Evolutionary conservation across 2,888 invertebrate species (phyloP).

Genomic region (Deilephila porcellus): DNA sequence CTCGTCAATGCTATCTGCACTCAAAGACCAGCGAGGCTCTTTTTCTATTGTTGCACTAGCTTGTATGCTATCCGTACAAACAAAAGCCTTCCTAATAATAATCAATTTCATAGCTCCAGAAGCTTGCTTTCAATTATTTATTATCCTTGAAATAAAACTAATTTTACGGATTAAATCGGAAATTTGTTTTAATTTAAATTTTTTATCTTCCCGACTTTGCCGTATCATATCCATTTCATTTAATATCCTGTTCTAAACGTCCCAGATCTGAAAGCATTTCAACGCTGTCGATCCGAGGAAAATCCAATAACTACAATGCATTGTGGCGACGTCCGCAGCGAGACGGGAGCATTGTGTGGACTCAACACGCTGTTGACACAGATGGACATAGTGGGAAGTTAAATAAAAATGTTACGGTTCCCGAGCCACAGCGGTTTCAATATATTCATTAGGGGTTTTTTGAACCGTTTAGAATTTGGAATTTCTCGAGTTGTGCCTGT

Average conservation of each 20-base stretch:
- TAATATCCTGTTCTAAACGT: neutral
- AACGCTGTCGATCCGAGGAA: constrained; percentile 1
- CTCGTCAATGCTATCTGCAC: too few species aligned
- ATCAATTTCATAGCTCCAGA: neutral
- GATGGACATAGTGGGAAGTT: constrained; percentile 63
- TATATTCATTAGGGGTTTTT: constrained; percentile 63
- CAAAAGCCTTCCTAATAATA: too few species aligned
- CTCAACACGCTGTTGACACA: constrained; percentile 63
- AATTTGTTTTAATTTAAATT: too few species aligned
- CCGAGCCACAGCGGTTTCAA: constrained; percentile 49
- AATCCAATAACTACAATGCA: constrained; percentile 12
- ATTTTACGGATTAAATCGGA: too few species aligned
- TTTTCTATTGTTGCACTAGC: too few species aligned
- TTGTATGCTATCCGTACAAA: too few species aligned
- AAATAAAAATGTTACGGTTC: constrained; percentile 67
- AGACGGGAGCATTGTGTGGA: constrained; percentile 15
- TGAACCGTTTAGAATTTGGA: constrained; percentile 60
- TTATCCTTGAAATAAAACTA: neutral
- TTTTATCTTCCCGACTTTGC: too few species aligned
- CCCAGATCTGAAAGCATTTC: neutral
- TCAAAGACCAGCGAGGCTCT: too few species aligned
- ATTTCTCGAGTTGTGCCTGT: constrained; percentile 47
- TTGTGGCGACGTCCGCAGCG: neutral
- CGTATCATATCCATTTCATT: neutral
- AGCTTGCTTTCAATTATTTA: neutral